A percentile compares a stretch with the other conserved stretches of the same genome.
Evolutionary conservation across 2,113 vertebrate genomes (phyloP).

Genomic region (Leptodactylus fuscus): DNA sequence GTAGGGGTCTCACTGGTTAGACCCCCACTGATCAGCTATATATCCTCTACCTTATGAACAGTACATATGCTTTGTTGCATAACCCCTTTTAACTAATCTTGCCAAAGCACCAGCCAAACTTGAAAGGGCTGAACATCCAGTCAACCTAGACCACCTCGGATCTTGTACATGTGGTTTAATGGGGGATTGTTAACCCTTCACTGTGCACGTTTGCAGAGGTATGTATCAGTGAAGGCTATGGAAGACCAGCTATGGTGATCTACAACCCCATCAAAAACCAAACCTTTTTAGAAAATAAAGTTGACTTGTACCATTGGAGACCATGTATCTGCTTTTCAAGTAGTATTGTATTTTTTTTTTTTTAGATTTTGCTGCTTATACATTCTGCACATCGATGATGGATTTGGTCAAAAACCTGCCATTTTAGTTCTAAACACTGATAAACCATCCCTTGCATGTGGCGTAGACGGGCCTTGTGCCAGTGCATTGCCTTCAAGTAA

Average conservation of each 20-base stretch:
- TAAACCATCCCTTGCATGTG: background rate
- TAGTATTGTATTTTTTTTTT: too few species aligned
- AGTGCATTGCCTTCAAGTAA: slow-evolving; percentile 2
- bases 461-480: too few species aligned
- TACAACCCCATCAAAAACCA: background rate
- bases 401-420: background rate
- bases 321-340: too few species aligned
- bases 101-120: background rate
- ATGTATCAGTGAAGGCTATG: background rate
- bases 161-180: too few species aligned
- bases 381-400: background rate
- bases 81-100: too few species aligned
- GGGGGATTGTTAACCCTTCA: background rate
- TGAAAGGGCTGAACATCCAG: background rate
- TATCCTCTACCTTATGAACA: too few species aligned
- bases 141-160: too few species aligned
- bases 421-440: background rate
- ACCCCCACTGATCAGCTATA: too few species aligned
- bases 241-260: background rate
- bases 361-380: too few species aligned
- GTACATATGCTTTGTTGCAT: too few species aligned
- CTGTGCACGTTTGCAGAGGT: background rate
- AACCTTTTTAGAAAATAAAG: background rate
- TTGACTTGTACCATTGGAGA: too few species aligned
- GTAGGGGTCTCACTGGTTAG: too few species aligned